Conservation (phyloP, 2,113 vertebrate species). For the Chlamydotis undulata region DNA sequence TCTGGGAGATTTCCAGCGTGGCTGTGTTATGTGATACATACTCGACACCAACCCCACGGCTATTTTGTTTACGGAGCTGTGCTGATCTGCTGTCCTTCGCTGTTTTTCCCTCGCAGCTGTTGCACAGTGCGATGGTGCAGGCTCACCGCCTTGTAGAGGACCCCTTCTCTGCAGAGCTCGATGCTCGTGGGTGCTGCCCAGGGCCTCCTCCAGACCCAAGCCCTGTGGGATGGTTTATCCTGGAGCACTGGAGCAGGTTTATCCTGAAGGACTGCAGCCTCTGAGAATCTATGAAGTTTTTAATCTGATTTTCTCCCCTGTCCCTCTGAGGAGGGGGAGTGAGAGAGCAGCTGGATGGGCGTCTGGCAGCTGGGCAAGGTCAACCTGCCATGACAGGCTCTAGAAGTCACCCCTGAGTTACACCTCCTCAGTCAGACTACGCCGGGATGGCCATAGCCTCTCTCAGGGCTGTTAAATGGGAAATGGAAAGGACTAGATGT, state of each 20-base stretch:
- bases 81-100: not conserved
- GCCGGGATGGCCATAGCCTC: not conserved
- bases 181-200: fast-evolving
- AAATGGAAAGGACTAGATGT: not conserved
- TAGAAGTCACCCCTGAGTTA: not conserved
- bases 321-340: not conserved
- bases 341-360: not conserved
- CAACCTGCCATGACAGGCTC: not conserved
- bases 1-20: not conserved
- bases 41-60: not conserved
- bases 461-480: not conserved
- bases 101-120: fast-evolving
- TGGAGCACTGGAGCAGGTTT: not conserved
- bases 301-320: not conserved
- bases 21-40: not conserved
- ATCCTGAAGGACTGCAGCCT: not conserved
- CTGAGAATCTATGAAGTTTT: not conserved
- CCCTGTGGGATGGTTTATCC: too few species aligned
- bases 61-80: not conserved
- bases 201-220: not conserved
- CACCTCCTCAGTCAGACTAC: not conserved
- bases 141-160: not conserved
- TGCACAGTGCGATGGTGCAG: fast-evolving
- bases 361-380: not conserved
- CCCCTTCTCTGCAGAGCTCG: not conserved